These are phyloP conservation scores for Clitarchus hookeri DNA, from an alignment of 2,888 invertebrate genomes.

Conservation along the genomic window DNA sequence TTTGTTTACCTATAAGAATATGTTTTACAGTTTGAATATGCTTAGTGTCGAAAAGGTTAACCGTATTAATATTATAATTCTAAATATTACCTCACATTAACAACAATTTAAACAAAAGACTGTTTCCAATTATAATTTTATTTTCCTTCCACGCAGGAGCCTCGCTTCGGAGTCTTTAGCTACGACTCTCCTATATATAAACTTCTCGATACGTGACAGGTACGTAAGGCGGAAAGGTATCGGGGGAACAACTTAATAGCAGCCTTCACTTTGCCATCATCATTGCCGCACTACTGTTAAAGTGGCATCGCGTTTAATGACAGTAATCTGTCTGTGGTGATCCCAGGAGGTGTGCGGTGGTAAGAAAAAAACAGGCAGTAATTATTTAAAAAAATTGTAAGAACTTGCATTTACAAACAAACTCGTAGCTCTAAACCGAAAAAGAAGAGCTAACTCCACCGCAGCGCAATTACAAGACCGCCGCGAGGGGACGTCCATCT, in stretches of 20 bases:
- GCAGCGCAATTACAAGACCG: neutral
- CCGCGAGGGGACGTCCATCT: neutral
- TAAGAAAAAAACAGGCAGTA: neutral
- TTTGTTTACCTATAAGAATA: no score
- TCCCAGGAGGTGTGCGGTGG: neutral
- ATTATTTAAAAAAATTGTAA: neutral
- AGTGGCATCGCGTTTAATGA: constrained; percentile 37
- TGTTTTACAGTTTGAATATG: no score
- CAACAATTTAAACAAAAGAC: no score
- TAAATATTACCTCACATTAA: no score
- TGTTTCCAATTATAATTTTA: no score
- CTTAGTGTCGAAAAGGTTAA: no score
- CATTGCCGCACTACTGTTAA: constrained; percentile 34
- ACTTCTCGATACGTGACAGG: constrained; percentile 2
- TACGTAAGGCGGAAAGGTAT: neutral
- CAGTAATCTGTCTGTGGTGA: constrained; percentile 33
- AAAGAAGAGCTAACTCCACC: neutral
- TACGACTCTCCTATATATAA: neutral
- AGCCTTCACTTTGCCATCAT: neutral
- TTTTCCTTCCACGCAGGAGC: no score
- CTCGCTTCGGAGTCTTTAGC: neutral
- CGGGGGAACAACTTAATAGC: neutral
- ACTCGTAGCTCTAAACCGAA: neutral
- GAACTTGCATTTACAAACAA: constrained; percentile 7
- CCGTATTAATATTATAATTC: no score